phyloP scores from a whole-genome alignment of 2,888 invertebrate species.

The Chloroclystis v-ata region DNA sequence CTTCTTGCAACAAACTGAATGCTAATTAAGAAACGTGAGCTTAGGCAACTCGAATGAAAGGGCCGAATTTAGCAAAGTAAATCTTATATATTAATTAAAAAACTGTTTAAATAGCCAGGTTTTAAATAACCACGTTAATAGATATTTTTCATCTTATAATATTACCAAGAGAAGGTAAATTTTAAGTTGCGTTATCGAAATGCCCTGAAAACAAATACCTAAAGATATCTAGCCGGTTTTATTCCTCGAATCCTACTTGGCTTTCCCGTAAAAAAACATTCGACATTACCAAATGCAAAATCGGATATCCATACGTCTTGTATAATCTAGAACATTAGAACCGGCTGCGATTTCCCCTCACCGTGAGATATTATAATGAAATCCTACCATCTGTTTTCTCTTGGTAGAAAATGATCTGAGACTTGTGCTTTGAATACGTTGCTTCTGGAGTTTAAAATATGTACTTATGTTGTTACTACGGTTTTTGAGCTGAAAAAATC shows the following conservation, averaged over 20 bases:
- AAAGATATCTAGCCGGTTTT: too few relatives aligned
- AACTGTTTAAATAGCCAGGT: neutral
- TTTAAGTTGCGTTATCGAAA: too few relatives aligned
- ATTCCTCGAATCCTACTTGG: neutral
- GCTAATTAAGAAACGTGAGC: constrained; percentile 68
- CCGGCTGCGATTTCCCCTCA: constrained; percentile 59
- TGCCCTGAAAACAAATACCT: too few relatives aligned
- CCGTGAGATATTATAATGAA: constrained; percentile 72
- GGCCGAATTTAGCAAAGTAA: neutral
- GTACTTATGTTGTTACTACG: neutral
- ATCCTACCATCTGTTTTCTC: constrained; percentile 72
- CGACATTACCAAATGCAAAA: constrained; percentile 46
- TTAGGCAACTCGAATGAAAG: constrained; percentile 41
- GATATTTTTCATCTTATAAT: too few relatives aligned
- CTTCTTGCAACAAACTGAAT: constrained; percentile 60
- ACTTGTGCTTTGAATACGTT: constrained; percentile 32
- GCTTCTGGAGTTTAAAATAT: constrained; percentile 4
- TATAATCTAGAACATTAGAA: constrained; percentile 61
- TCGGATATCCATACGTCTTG: constrained; percentile 52
- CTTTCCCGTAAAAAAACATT: constrained; percentile 19
- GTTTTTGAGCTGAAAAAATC: too few relatives aligned
- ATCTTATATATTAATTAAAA: too few relatives aligned
- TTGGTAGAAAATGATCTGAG: constrained; percentile 61
- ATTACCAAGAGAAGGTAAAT: too few relatives aligned
- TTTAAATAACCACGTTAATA: neutral